Base-by-base conservation (phyloP, 2,797 vertebrate genomes). In the Calcarius lapponicus region DNA sequence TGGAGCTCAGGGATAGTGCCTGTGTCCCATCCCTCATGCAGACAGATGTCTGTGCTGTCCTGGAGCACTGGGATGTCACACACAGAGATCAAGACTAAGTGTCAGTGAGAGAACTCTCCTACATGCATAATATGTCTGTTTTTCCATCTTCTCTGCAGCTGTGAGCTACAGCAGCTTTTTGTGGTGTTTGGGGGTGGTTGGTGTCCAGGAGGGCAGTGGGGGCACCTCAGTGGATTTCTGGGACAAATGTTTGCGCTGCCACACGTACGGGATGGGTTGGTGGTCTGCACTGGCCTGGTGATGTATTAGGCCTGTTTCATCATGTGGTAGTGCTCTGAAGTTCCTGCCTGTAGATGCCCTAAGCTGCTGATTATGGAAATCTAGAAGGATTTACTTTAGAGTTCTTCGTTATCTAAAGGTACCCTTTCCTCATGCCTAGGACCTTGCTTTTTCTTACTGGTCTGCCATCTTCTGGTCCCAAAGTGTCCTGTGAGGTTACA, bases 101-200 rank as follows among this genome's bases (percentile, higher is more conserved):
- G 12, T 26, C 20, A 48, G 31, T 28, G 43, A 47, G 17, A 47
- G 10, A 42, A 38, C 29, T 70, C 47, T 86, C 13, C n/a, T 42
- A 21, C 1, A 0, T 24, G 17, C 5, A 4, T 42, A 38, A 18
- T 2, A 3, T 15, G 15, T 8, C 42, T 38, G 7, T 18, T 87
- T 58, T 50, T 73, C 38, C 5, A 8, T 48, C 15, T 47, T 43
- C 45, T 71, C 22, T 54, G 22, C 25, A 42, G 25, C 29, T 61
- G 13, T 34, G 47, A 75, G 17, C 26, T 85, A 0, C 12, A 32
- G 40, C 19, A 31, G 40, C 11, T 58, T 71, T 51, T 3, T 2
- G 1, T 73, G 61, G 26, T 82, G 25, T 15, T 48, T n/a, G 26
- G 17, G 47, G n/a, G 25, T 62, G 36, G 12, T 0, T 80, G 36